phyloP scores from a whole-genome alignment of 2,797 vertebrate species.

The Alosa sapidissima region DNA sequence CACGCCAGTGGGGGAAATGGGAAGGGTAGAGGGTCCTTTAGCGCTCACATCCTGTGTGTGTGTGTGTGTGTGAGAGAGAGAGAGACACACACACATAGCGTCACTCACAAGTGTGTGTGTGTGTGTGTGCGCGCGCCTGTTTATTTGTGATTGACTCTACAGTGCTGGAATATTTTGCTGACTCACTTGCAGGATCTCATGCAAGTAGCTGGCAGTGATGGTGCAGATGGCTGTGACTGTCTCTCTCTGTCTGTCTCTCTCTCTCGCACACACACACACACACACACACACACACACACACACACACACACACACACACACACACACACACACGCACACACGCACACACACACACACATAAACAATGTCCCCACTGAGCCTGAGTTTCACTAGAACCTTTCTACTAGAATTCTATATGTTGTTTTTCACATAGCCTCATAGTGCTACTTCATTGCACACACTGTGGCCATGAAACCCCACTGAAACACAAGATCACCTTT shows the following conservation, averaged over 20 bases:
- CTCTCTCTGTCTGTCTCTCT: not conserved
- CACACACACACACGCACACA: not conserved
- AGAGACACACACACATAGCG: no score
- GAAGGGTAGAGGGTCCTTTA: slow-evolving; percentile 17
- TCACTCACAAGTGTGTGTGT: not conserved
- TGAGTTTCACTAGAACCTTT: not conserved
- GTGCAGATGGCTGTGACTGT: not conserved
- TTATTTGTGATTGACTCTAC: not conserved
- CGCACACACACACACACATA: not conserved
- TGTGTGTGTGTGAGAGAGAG: slow-evolving; percentile 10
- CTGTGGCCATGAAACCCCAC: not conserved
- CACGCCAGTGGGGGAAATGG: not conserved
- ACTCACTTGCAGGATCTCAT: slow-evolving; percentile 1
- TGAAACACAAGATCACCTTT: not conserved
- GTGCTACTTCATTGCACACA: not conserved
- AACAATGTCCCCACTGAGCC: not conserved
- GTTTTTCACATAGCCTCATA: not conserved
- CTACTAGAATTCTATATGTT: not conserved
- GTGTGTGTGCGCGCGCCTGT: not conserved
- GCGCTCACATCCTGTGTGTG: not conserved
- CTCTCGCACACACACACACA: not conserved
- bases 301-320: not conserved
- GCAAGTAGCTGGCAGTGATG: not conserved
- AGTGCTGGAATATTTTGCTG: slow-evolving; percentile 7
- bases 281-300: not conserved